These are phyloP conservation scores for Indicator maculatus DNA, from an alignment of 2,113 vertebrate species.

Conservation along the genomic window DNA sequence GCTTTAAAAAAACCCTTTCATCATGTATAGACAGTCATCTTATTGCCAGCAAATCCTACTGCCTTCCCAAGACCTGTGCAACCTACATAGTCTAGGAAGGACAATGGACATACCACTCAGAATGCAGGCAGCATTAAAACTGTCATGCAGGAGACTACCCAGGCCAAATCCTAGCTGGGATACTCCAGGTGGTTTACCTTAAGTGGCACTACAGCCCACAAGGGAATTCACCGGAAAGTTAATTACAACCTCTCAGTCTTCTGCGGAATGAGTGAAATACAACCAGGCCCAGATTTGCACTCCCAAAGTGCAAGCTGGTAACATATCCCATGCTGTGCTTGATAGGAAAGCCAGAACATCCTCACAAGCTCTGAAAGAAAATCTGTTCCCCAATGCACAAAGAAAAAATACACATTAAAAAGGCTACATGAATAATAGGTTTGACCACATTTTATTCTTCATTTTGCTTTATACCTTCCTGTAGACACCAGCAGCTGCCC, in stretches of 20 bases:
- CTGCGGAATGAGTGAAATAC: background rate
- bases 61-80: background rate
- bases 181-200: background rate
- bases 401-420: background rate
- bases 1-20: background rate
- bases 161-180: background rate
- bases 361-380: background rate
- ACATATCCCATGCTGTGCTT: rapidly evolving
- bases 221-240: background rate
- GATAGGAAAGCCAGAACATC: background rate
- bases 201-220: background rate
- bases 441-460: background rate
- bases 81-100: background rate
- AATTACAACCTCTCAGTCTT: background rate
- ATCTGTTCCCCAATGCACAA: background rate
- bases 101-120: background rate
- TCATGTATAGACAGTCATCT: background rate
- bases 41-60: background rate
- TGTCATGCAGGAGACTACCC: background rate
- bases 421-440: background rate
- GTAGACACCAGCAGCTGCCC: background rate
- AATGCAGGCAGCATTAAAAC: background rate
- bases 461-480: background rate
- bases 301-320: background rate
- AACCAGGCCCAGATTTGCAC: background rate